phyloP scores from a whole-genome alignment of 2,113 vertebrate genomes.

The Leptobrachium leishanense region DNA sequence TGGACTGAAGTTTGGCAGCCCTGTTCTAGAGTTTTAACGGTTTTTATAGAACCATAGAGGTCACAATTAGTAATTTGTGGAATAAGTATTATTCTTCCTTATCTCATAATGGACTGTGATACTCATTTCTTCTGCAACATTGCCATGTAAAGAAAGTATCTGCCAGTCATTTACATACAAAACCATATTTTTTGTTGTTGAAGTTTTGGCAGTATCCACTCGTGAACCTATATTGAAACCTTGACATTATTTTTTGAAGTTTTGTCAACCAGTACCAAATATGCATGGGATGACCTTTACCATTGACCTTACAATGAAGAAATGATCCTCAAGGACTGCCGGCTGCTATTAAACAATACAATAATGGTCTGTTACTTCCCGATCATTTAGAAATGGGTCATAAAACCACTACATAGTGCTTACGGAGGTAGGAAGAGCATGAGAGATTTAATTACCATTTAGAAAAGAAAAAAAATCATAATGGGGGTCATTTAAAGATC shows the following conservation, averaged over 20 bases:
- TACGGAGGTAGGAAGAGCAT: slow-evolving; percentile 8
- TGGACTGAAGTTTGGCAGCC: too few relatives aligned
- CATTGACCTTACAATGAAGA: slow-evolving; percentile 22
- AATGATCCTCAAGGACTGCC: slow-evolving; percentile 36
- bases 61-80: too few relatives aligned
- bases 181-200: not conserved
- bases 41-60: too few relatives aligned
- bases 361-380: slow-evolving; percentile 44
- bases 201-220: not conserved
- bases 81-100: too few relatives aligned
- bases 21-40: too few relatives aligned
- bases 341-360: slow-evolving; percentile 35
- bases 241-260: not conserved
- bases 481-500: slow-evolving; percentile 38
- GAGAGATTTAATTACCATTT: slow-evolving; percentile 41
- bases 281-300: slow-evolving; percentile 29
- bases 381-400: slow-evolving; percentile 44
- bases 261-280: slow-evolving; percentile 26
- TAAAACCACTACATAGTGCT: slow-evolving; percentile 42
- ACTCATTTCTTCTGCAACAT: not conserved
- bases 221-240: slow-evolving; percentile 12
- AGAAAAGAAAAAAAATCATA: slow-evolving; percentile 9
- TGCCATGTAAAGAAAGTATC: not conserved
- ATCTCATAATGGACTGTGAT: not conserved
- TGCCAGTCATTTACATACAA: not conserved